Evolutionary conservation across 2,113 vertebrate genomes (phyloP), one percentile per base, ranked within the genome.

Genomic region (Bufo gargarizans): DNA sequence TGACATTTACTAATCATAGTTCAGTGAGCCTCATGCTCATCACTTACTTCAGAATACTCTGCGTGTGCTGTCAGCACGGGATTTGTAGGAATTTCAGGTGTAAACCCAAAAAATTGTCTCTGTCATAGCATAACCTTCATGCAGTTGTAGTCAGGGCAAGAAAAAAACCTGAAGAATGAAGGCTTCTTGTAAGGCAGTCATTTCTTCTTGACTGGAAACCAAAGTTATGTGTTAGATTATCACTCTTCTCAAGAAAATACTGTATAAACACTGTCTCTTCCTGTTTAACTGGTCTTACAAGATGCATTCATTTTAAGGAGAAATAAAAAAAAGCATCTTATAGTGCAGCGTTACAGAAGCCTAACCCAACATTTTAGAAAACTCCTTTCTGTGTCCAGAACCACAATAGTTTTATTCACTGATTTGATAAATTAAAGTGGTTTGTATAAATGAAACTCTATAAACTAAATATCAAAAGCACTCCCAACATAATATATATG

Each of bases 11-110:
- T 2, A 49, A 13, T 86, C 58, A 79, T 19, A 59, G 59, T 86
- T 86, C 85, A 86, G 47, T 86, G 74, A 65, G 20, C 79, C 88
- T 89, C 90, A 76, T 90, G 90, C 89, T 90, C 91, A 84, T 84
- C 84, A 86, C 90, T 90, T 88, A 89, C 82, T 90, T 90, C 86
- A 84, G 86, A 0, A 7, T 90, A 90, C 91, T 91, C 69, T 90
- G 85, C 90, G 71, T 86, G 89, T 53, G 33, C 33, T 86, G 16
- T 0, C 14, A 91, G 89, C 22, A 79, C 0, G 0, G 88, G 82
- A 53, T 89, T 88, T 90, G 91, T 87, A 92, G 90, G 89, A 90
- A 91, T 91, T 92, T 92, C 0, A 2, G 84, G 53, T 82, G 89
- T 82, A 85, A 92, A 91, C 86, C 79, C 88, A 86, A 91, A 91